These are phyloP conservation scores for Limnephilus auricula DNA, from an alignment of 2,888 invertebrate genomes.

Conservation along the genomic window DNA sequence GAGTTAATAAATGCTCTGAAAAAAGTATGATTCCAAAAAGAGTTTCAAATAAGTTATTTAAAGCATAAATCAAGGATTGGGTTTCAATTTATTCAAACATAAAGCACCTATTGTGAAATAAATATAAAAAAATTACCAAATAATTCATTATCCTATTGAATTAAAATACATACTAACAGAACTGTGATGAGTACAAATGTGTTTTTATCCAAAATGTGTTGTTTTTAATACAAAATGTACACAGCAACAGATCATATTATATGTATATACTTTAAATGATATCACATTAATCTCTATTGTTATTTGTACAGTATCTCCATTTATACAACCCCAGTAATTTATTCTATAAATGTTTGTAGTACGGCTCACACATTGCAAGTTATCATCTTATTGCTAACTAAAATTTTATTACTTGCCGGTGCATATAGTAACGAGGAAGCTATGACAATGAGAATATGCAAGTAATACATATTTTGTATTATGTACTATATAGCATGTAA, in stretches of 20 bases:
- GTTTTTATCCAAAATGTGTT: no score
- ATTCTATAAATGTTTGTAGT: background rate
- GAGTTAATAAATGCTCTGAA: background rate
- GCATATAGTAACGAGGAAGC: background rate
- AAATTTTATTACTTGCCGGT: background rate
- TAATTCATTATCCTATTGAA: background rate
- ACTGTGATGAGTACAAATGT: background rate
- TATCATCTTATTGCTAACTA: background rate
- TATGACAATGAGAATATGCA: background rate
- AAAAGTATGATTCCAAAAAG: background rate
- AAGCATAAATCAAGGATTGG: background rate
- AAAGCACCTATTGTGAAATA: background rate
- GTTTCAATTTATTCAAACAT: background rate
- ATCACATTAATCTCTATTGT: slow-evolving; percentile 2
- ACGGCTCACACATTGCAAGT: background rate
- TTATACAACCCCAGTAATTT: background rate
- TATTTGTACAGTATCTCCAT: background rate
- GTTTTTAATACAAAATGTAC: background rate
- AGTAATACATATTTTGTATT: background rate
- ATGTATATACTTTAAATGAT: background rate
- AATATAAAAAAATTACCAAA: background rate
- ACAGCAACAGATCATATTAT: background rate
- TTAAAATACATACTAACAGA: background rate
- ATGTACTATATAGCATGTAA: no score
- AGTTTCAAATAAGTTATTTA: background rate